These are phyloP conservation scores for Iselma pallidipennis DNA, from an alignment of 2,888 invertebrate genomes.

Conservation along the genomic window DNA sequence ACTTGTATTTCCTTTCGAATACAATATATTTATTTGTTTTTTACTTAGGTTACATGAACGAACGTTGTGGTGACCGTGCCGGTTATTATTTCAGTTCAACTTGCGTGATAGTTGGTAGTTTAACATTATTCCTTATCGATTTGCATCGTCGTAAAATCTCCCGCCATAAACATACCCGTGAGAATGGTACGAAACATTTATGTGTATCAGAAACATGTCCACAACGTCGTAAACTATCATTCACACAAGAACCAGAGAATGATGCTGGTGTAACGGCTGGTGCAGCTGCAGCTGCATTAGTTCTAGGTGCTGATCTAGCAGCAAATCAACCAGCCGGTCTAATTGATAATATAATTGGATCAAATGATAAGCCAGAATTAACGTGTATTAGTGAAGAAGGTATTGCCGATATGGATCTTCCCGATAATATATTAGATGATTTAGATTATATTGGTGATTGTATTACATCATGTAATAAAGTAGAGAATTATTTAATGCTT, in stretches of 20 bases:
- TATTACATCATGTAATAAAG: constrained; percentile 84
- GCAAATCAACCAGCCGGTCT: constrained; percentile 53
- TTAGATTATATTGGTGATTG: constrained; percentile 81
- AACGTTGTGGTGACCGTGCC: constrained; percentile 74
- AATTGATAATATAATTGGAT: constrained; percentile 57
- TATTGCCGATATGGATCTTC: constrained; percentile 80
- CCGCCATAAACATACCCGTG: constrained; percentile 69
- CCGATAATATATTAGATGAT: constrained; percentile 77
- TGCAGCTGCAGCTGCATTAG: constrained; percentile 61
- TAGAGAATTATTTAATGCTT: constrained; percentile 83
- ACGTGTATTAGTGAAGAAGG: constrained; percentile 87
- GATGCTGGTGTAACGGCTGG: constrained; percentile 58
- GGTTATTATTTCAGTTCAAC: constrained; percentile 85
- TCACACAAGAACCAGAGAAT: constrained; percentile 64
- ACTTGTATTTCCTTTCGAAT: background rate
- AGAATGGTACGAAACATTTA: constrained; percentile 62
- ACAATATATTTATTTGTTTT: constrained; percentile 1
- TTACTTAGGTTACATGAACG: constrained; percentile 75
- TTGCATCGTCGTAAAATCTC: constrained; percentile 73
- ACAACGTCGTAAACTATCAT: constrained; percentile 61
- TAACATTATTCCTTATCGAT: constrained; percentile 80
- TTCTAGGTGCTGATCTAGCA: constrained; percentile 58
- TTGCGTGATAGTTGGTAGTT: constrained; percentile 75
- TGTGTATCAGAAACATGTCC: constrained; percentile 63
- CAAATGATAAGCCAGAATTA: constrained; percentile 69